Base-by-base conservation (phyloP, 2,888 invertebrate species). In the Bombylius major region DNA sequence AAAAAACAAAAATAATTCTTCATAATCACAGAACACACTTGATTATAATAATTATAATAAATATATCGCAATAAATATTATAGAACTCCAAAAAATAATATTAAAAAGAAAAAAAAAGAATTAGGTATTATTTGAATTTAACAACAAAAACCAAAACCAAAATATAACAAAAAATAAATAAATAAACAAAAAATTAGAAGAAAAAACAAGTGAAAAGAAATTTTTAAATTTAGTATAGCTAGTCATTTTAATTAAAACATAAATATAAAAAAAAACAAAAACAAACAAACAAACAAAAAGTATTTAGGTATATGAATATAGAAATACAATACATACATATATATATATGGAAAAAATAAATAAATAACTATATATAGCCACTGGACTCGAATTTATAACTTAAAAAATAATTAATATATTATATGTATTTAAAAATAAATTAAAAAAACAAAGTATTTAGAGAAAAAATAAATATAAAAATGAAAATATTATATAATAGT, bases 351-450 rank as follows among this genome's bases (percentile, higher is more conserved):
- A 36, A 36, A 36, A 36, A 36, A 6, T 9, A 36, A 36, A 36
- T 8, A 36, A 8, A 36, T 36, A 36, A 53, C 53, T 50, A 53
- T 50, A 52, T 55, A 55, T 47, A 56, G 50, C 33, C 53, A 55
- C 42, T 47, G 36, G 36, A 58, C 58, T 58, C 58, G 55, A 55
- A 58, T 58, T 58, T 58, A 58, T 52, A 52, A 47, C 42, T 49
- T 53, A 56, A 39, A n/a, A 36, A 36, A 8, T 36, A 36, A 36
- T 36, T 36, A 36, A 36, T 8, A 36, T 36, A 36, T 50, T 50
- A 13, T 33, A 6, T 44, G 23, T 48, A 9, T 8, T 8, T 9
- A 36, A 36, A 36, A 36, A n/a, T n/a, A 8, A 36, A 36, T 4
- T 6, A 36, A 36, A 9, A 36, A 36, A 36, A 36, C 1, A 4